Evolutionary conservation across 2,888 invertebrate species (phyloP).

Genomic region (Sarcophaga rosellei): DNA sequence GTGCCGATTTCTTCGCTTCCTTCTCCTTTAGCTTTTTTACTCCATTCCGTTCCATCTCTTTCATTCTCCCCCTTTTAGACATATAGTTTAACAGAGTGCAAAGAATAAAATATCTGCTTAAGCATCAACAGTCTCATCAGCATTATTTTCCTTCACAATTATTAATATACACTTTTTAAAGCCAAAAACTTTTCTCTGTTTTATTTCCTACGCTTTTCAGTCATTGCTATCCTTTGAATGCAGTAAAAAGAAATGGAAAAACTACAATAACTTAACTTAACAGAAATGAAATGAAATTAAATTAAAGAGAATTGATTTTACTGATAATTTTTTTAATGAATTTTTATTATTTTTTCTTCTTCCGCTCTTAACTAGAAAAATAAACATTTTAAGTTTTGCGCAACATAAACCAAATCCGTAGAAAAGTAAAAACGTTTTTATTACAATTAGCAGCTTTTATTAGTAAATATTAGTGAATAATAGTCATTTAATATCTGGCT

Average conservation of each 20-base stretch:
- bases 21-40: background rate
- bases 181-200: conserved; percentile 40
- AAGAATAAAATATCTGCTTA: conserved; percentile 16
- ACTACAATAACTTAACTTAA: background rate
- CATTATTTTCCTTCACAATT: conserved; percentile 42
- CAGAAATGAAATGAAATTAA: conserved; percentile 1
- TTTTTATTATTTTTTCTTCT: no score
- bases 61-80: no score
- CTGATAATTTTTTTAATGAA: background rate
- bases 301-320: conserved; percentile 54
- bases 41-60: background rate
- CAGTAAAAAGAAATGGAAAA: background rate
- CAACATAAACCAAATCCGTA: no score
- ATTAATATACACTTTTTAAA: conserved; percentile 34
- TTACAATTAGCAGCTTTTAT: no score
- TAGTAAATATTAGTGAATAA: no score
- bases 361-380: no score
- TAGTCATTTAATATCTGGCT: no score
- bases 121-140: conserved; percentile 27
- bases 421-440: no score
- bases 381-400: no score
- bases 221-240: conserved; percentile 27
- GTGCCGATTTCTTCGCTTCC: background rate
- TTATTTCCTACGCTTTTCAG: conserved; percentile 43
- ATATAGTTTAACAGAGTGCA: background rate